Percentiles rank a stretch among this genome's conserved stretches.
These are phyloP conservation scores for Argyra leucocephala DNA, from an alignment of 2,888 invertebrate genomes.

Conservation along the genomic window DNA sequence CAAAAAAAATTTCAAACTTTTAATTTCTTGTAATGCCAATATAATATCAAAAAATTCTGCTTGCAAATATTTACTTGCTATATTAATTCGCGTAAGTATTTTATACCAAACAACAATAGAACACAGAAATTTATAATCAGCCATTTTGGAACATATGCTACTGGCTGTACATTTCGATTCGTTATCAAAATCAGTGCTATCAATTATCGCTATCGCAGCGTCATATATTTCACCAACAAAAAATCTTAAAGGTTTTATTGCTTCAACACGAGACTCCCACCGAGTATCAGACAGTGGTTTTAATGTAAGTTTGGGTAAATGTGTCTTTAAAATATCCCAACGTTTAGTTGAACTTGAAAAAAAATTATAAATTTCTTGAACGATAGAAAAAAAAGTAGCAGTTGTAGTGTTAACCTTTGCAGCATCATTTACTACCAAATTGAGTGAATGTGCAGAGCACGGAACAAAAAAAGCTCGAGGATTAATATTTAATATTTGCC, in stretches of 20 bases:
- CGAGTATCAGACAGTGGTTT: conserved; percentile 7
- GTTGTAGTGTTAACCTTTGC: conserved; percentile 16
- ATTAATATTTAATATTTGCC: conserved; percentile 8
- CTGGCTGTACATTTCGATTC: conserved; percentile 8
- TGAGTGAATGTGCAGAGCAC: conserved; percentile 8
- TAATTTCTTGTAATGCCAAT: neutral
- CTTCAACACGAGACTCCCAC: neutral
- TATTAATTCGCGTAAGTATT: conserved; percentile 5
- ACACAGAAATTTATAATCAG: conserved; percentile 9
- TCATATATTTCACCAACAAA: conserved; percentile 2
- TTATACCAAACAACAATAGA: conserved; percentile 2
- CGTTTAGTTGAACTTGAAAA: conserved; percentile 9
- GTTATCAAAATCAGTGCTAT: neutral
- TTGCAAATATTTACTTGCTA: conserved; percentile 4
- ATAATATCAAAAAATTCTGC: neutral
- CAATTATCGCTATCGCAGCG: neutral
- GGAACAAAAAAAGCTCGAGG: conserved; percentile 9
- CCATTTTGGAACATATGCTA: neutral
- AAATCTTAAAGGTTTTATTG: conserved; percentile 7
- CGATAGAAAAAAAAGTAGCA: neutral
- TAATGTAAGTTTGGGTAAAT: conserved; percentile 6
- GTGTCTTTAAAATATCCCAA: neutral
- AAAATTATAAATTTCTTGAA: conserved; percentile 9
- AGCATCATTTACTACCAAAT: conserved; percentile 10
- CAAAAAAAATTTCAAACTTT: neutral